Evolutionary conservation across 1,140 invertebrate species (phyloP).

Genomic region (Hyles euphorbiae): DNA sequence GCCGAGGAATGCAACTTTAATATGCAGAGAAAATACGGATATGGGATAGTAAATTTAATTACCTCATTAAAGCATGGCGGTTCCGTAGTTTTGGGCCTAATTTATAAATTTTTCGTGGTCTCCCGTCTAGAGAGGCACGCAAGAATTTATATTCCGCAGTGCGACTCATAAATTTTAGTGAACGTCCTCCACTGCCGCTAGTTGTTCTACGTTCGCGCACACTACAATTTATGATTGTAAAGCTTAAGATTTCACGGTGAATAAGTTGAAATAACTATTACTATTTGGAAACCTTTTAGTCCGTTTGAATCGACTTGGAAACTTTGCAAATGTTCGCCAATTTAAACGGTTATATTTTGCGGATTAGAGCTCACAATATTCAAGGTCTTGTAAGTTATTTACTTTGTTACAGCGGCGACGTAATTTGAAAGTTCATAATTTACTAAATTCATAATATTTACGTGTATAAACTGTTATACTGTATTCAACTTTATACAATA

Average conservation of each 20-base stretch:
- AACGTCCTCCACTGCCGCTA: slow-evolving; percentile 49
- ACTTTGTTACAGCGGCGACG: no score
- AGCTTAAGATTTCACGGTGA: slow-evolving; percentile 56
- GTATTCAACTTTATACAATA: slow-evolving; percentile 2
- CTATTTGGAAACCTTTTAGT: slow-evolving; percentile 13
- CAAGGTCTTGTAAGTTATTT: no score
- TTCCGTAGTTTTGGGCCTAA: slow-evolving; percentile 19
- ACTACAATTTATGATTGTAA: slow-evolving; percentile 57
- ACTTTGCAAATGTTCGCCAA: no score
- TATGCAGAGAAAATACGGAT: no score
- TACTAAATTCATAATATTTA: no score
- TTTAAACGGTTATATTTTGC: no score
- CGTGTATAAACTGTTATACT: no score
- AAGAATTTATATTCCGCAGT: slow-evolving; percentile 69
- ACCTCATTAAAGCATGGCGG: no score
- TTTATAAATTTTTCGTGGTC: slow-evolving; percentile 52
- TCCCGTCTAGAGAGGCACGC: slow-evolving; percentile 39
- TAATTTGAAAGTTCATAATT: no score
- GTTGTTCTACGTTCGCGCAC: slow-evolving; percentile 53
- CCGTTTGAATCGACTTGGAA: not conserved
- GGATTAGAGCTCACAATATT: no score
- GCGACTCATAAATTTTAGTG: slow-evolving; percentile 68
- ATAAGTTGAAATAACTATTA: slow-evolving; percentile 30
- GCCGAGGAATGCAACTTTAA: no score
- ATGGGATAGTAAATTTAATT: no score